These are phyloP conservation scores for Gnathonemus echidnorhynchus DNA, from an alignment of 2,113 vertebrate genomes.

Conservation along the genomic window DNA sequence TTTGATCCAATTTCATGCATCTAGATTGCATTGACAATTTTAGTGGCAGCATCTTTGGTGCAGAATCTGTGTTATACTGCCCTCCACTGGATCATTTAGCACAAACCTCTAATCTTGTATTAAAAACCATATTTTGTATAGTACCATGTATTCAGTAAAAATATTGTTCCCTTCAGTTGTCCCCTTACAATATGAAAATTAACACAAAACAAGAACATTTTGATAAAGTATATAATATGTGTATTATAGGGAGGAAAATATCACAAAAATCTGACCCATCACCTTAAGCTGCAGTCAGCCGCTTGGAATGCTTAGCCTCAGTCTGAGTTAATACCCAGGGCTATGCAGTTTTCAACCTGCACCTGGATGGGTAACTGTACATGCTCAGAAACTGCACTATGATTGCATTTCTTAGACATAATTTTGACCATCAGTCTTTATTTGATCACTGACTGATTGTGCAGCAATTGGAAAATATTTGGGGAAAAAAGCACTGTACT, in stretches of 20 bases:
- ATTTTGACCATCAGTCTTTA: not conserved
- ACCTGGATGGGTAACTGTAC: not conserved
- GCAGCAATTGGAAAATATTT: not conserved
- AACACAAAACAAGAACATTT: not conserved
- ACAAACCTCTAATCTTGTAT: not conserved
- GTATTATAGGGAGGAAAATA: not conserved
- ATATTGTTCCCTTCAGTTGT: not conserved
- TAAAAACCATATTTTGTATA: not conserved
- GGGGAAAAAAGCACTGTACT: too few species aligned
- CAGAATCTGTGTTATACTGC: conserved; percentile 48
- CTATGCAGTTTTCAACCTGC: not conserved
- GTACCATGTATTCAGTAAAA: not conserved
- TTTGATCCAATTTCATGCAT: not conserved
- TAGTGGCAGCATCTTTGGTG: not conserved
- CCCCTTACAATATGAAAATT: not conserved
- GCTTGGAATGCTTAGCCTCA: not conserved
- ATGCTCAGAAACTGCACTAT: not conserved
- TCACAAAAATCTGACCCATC: not conserved
- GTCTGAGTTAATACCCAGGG: not conserved
- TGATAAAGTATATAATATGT: not conserved
- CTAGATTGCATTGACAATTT: not conserved
- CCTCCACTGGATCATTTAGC: conserved; percentile 50
- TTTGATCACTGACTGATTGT: not conserved
- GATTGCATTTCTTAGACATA: not conserved
- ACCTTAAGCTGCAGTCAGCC: not conserved